phyloP scores from a whole-genome alignment of 1,140 invertebrate genomes.

The Bemisia tabaci region DNA sequence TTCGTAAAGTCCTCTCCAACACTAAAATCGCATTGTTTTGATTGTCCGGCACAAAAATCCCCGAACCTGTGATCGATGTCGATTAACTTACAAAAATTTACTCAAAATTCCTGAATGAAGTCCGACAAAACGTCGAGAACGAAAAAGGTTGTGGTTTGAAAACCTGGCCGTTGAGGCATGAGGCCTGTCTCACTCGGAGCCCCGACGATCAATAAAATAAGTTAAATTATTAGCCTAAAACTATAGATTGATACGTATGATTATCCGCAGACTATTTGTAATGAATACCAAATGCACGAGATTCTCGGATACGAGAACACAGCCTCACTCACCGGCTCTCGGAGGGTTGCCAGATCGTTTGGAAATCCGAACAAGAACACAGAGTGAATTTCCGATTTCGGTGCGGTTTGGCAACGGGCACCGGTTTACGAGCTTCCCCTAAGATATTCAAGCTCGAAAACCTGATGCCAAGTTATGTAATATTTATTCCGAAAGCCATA shows the following conservation, averaged over 20 bases:
- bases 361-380: background rate
- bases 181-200: too few species aligned
- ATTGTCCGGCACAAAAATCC: too few species aligned
- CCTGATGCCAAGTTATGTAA: background rate
- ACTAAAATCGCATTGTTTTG: too few species aligned
- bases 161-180: too few species aligned
- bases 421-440: background rate
- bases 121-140: too few species aligned
- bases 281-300: background rate
- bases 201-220: background rate
- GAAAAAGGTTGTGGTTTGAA: too few species aligned
- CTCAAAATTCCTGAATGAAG: too few species aligned
- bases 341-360: background rate
- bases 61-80: too few species aligned
- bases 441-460: background rate
- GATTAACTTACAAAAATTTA: too few species aligned
- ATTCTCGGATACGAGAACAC: too few species aligned
- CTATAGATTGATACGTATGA: background rate
- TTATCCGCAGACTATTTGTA: background rate
- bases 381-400: background rate
- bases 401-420: too few species aligned
- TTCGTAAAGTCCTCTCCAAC: too few species aligned
- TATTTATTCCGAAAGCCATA: background rate
- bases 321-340: background rate
- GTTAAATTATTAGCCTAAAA: background rate